phyloP scores from a whole-genome alignment of 23 tunicate species.

The Trididemnum miniatum region DNA sequence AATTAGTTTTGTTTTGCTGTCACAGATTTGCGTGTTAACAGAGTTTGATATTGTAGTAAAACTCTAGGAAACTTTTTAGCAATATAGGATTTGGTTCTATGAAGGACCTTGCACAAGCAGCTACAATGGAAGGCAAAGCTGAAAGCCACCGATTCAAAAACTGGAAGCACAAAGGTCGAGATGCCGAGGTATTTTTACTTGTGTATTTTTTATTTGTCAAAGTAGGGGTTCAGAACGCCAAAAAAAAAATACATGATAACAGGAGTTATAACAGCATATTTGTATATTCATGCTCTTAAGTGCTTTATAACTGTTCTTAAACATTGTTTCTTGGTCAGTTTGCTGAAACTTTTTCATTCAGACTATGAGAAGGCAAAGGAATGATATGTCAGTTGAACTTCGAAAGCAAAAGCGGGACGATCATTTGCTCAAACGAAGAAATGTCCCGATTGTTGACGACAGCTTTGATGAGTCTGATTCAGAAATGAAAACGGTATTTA shows the following conservation, averaged over 20 bases:
- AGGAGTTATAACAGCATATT: no score
- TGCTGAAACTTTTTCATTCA: no score
- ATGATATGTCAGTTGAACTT: conserved; percentile 95
- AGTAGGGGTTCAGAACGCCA: no score
- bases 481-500: conserved; percentile 80
- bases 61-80: no score
- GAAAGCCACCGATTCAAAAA: conserved; percentile 68
- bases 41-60: no score
- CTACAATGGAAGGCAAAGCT: conserved; percentile 57
- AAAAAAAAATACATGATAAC: no score
- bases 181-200: conserved; percentile 96
- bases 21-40: no score
- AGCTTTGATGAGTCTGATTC: conserved; percentile 86
- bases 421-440: conserved; percentile 74
- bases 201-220: no score
- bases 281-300: no score
- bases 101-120: conserved; percentile 11
- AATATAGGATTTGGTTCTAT: background rate
- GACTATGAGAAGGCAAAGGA: conserved; percentile 93
- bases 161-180: conserved; percentile 98
- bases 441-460: conserved; percentile 82
- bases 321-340: no score
- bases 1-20: no score
- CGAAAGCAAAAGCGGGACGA: conserved; percentile 91
- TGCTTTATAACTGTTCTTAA: no score